Evolutionary conservation across 2,797 vertebrate genomes (phyloP), one percentile per base, ranked within the genome.

Genomic region (Paedocypris micromegethes): DNA sequence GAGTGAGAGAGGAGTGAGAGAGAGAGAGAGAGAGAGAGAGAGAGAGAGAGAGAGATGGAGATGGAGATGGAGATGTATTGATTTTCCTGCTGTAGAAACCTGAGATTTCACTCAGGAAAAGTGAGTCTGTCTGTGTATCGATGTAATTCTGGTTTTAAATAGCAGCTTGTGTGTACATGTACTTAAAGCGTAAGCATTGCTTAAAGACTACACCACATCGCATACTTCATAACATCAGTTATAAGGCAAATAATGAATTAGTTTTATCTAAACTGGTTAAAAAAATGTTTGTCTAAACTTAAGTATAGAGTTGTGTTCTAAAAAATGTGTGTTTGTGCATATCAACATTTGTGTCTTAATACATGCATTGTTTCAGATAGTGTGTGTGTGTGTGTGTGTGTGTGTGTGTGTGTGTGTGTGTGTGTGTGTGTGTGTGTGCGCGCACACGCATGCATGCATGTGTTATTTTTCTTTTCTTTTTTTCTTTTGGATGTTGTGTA

Each of bases 31-130:
- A 23, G 1, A 23, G 23, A 23, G 1, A 23, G 23, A 23, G 23
- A 23, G 23, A 23, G 23, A 23, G 23, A 23, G 23, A 23, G 23
- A 23, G 23, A 23, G 23, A 23, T n/a, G n/a, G n/a, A n/a, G n/a
- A n/a, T n/a, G n/a, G n/a, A n/a, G n/a, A n/a, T n/a, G n/a, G 23
- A 79, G 70, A 80, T 82, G 83, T 86, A 86, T 88, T 66, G 77
- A 78, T 78, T 78, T 76, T 69, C 48, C 58, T 72, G 57, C 61
- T 48, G 23, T 58, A 73, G 71, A 66, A 75, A 75, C 74, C 58
- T 58, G 68, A 75, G 76, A 78, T 73, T 73, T 78, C 70, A 73
- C 52, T 68, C 47, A 63, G 58, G 62, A 69, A 62, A 75, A 68
- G 68, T 65, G 64, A 73, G 67, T 68, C 64, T 70, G 39, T 41